Evolutionary conservation across 2,113 vertebrate species (phyloP), one percentile per base, ranked within the genome.

Genomic region (Nematolebias whitei): DNA sequence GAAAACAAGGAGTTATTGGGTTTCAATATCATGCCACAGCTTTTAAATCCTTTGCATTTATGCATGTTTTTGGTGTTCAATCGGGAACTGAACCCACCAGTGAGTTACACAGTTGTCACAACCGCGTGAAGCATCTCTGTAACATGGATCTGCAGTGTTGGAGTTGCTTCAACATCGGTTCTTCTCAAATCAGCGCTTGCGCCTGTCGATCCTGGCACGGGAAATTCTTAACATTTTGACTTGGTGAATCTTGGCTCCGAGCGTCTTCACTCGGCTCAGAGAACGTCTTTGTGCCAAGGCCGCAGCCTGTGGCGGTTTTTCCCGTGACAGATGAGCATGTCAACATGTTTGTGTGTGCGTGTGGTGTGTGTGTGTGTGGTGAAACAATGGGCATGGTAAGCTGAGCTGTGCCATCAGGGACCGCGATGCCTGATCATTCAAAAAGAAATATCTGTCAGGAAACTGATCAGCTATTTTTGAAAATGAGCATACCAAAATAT

Each of bases 301-400:
- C 85, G 84, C 90, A 86, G 92, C 90, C 90, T 83, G 85, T 93
- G 90, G 90, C 87, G 39, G 67, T 88, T 90, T 88, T 85, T 81
- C 86, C 85, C 83, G 85, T 92, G 91, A 93, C 89, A 90, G 91
- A 92, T 92, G 91, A 90, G 89, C 86, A 88, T 90, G 89, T 91
- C 88, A 90, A 85, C 86, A 71, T 90, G 81, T 84, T 78, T 87
- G 85, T 77, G 75, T 78, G 83, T 48, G 13, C 22, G 52, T 5
- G 9, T 50, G 54, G 61, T 57, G 13, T 29, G 52, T 5, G 9
- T 50, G 54, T 74, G 67, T 80, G 68, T 71, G 78, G 52, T 51
- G 80, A 87, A 86, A 88, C 85, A 89, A 90, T 82, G 77, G 80
- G 75, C 71, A 79, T 84, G 47, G 59, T 76, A 72, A 86, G 61